These are phyloP conservation scores for Plestiodon gilberti DNA, from an alignment of 2,113 vertebrate genomes.

Conservation along the genomic window DNA sequence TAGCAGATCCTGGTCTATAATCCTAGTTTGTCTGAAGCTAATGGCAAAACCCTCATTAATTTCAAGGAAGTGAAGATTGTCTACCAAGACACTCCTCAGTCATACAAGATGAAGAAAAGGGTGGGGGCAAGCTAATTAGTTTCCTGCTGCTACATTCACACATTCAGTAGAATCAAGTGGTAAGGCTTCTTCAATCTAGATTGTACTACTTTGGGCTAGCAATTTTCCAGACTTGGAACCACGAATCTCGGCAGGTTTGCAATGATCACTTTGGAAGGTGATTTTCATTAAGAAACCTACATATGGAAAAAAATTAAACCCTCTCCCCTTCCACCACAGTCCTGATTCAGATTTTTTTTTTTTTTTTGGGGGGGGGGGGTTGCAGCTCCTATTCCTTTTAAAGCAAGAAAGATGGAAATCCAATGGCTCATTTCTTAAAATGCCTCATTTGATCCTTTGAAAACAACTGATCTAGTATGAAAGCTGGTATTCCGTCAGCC, in stretches of 20 bases:
- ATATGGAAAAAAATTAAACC: too few species aligned
- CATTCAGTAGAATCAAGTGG: neutral
- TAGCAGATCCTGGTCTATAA: constrained; percentile 20
- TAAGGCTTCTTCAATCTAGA: neutral
- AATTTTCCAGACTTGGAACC: too few species aligned
- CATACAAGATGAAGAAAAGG: constrained; percentile 5
- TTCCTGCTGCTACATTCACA: neutral
- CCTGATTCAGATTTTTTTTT: too few species aligned
- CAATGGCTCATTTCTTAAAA: too few species aligned
- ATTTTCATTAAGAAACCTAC: too few species aligned
- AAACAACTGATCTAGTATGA: neutral
- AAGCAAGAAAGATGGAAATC: too few species aligned
- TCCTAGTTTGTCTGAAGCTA: neutral
- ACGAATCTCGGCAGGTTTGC: too few species aligned
- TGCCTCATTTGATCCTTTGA: neutral
- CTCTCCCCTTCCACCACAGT: too few species aligned
- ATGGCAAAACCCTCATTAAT: neutral
- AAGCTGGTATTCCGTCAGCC: neutral
- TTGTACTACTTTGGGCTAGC: neutral
- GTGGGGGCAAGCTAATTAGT: constrained; percentile 9
- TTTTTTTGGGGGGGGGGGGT: too few species aligned
- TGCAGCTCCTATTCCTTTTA: too few species aligned
- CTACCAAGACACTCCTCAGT: neutral
- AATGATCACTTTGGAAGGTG: too few species aligned
- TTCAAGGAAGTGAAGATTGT: neutral